Conservation (phyloP, 1,140 invertebrate species). For the Orussus abietinus region DNA sequence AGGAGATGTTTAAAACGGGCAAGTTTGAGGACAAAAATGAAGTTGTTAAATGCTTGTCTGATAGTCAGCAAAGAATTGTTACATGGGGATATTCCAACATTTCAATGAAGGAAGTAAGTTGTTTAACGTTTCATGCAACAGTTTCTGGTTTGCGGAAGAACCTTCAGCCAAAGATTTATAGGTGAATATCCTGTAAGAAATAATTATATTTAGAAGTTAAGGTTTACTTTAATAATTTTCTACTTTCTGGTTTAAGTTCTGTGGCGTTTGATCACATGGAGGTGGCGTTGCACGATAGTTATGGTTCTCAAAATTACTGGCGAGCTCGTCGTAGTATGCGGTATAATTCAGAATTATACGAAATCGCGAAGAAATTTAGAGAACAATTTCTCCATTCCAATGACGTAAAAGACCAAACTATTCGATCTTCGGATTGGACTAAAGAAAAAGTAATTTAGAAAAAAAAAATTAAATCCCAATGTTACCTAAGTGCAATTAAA, state of each 20-base stretch:
- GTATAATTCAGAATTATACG: slow-evolving; percentile 69
- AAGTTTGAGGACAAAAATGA: slow-evolving; percentile 82
- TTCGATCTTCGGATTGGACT: slow-evolving; percentile 59
- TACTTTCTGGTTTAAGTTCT: slow-evolving; percentile 53
- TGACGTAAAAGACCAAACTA: slow-evolving; percentile 61
- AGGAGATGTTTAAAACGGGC: slow-evolving; percentile 77
- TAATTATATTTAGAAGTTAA: slow-evolving; percentile 5
- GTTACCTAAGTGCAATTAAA: slow-evolving; percentile 5
- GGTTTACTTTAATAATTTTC: slow-evolving; percentile 11
- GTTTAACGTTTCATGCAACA: slow-evolving; percentile 82
- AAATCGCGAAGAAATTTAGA: slow-evolving; percentile 72
- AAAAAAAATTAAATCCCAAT: slow-evolving; percentile 16
- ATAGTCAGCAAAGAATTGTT: slow-evolving; percentile 52
- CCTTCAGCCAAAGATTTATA: slow-evolving; percentile 41
- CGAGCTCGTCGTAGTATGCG: slow-evolving; percentile 84
- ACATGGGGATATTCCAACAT: slow-evolving; percentile 64
- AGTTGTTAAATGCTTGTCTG: slow-evolving; percentile 53
- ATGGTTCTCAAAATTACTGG: slow-evolving; percentile 83
- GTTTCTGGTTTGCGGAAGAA: slow-evolving; percentile 59
- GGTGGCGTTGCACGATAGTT: slow-evolving; percentile 81
- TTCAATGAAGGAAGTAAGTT: slow-evolving; percentile 63
- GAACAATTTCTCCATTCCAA: slow-evolving; percentile 64
- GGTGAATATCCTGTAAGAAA: slow-evolving; percentile 24
- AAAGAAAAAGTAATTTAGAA: slow-evolving; percentile 56
- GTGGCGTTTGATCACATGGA: slow-evolving; percentile 85